phyloP scores from a whole-genome alignment of 2,113 vertebrate species.

The Caranx melampygus region DNA sequence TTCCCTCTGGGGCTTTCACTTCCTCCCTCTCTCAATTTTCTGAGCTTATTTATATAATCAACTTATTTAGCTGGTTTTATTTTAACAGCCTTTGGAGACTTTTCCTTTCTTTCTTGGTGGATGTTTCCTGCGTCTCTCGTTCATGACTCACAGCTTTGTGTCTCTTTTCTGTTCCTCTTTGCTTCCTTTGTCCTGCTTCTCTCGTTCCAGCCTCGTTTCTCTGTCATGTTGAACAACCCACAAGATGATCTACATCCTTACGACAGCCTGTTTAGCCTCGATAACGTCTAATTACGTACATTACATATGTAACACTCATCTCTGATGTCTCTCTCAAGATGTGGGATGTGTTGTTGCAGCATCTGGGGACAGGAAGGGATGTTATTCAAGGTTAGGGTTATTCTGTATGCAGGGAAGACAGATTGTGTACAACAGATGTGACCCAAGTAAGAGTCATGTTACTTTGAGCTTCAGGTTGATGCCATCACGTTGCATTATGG shows the following conservation, averaged over 20 bases:
- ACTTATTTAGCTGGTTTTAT: constrained; percentile 64
- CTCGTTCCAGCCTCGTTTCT: constrained; percentile 6
- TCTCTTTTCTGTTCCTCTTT: constrained; percentile 38
- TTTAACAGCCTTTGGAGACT: constrained; percentile 55
- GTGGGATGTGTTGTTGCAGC: constrained; percentile 30
- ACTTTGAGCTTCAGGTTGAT: not conserved
- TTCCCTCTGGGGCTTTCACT: constrained; percentile 41
- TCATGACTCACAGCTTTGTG: constrained; percentile 63
- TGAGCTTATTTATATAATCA: constrained; percentile 69
- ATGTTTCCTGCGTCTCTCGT: constrained; percentile 43
- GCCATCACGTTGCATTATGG: not conserved
- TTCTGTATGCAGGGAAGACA: not conserved
- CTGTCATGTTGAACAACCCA: constrained; percentile 42
- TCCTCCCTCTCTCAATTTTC: constrained; percentile 42
- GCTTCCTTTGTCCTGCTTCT: constrained; percentile 8
- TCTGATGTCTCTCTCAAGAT: constrained; percentile 23
- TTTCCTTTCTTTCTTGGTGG: constrained; percentile 14
- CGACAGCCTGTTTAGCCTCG: constrained; percentile 42
- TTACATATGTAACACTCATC: constrained; percentile 41
- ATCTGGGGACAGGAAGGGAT: constrained; percentile 12
- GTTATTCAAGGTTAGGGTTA: constrained; percentile 3
- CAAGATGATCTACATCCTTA: constrained; percentile 20
- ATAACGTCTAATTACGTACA: constrained; percentile 41
- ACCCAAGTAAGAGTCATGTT: not conserved
- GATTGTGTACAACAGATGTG: not conserved